phyloP scores from a whole-genome alignment of 2,888 invertebrate genomes.

The Drosophila recens region DNA sequence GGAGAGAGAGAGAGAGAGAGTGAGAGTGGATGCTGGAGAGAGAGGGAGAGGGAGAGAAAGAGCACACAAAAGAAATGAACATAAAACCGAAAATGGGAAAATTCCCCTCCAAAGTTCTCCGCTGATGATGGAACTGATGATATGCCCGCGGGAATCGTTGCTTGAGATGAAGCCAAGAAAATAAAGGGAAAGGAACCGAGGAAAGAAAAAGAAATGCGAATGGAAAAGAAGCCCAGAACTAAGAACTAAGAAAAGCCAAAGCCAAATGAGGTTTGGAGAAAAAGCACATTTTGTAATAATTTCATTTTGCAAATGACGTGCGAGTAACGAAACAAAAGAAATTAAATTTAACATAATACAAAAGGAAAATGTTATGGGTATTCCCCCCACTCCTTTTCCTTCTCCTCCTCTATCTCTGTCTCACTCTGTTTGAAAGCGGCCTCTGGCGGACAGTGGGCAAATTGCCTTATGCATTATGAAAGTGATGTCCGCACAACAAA shows the following conservation, averaged over 20 bases:
- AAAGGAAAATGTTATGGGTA: conserved; percentile 40
- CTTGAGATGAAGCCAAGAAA: conserved; percentile 56
- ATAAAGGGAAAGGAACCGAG: background rate
- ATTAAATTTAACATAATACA: conserved; percentile 75
- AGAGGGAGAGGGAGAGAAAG: background rate
- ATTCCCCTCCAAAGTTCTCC: conserved; percentile 5
- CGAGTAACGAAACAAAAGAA: conserved; percentile 83
- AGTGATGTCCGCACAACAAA: conserved; percentile 64
- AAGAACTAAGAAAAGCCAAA: conserved; percentile 18
- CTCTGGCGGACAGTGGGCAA: conserved; percentile 21
- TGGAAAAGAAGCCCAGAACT: conserved; percentile 16
- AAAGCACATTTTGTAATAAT: conserved; percentile 80
- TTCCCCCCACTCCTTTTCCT: background rate
- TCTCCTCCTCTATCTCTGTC: background rate
- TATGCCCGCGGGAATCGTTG: conserved; percentile 78
- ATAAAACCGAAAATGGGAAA: conserved; percentile 54
- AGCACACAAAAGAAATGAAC: conserved; percentile 41
- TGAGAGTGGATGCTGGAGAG: background rate
- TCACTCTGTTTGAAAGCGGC: background rate
- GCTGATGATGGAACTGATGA: conserved; percentile 71
- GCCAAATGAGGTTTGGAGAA: conserved; percentile 57
- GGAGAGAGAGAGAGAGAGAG: conserved; percentile 10
- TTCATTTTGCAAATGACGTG: conserved; percentile 83
- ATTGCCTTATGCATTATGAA: conserved; percentile 78
- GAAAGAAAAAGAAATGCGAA: conserved; percentile 22